Evolutionary conservation across 2,888 invertebrate species (phyloP), one percentile per base, ranked within the genome.

Genomic region (Hyposoter didymator): DNA sequence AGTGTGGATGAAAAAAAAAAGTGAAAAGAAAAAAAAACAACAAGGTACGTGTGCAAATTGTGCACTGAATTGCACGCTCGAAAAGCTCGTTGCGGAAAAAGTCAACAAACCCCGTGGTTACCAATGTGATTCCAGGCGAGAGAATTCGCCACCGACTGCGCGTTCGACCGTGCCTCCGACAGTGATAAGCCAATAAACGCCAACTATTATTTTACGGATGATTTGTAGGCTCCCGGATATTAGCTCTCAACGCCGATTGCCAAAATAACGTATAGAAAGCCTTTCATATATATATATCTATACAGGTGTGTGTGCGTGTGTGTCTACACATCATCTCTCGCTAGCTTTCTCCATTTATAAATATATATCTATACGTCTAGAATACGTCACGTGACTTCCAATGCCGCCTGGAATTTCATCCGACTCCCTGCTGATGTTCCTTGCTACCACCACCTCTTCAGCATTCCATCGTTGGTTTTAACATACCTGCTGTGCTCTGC

Each of bases 131-230:
- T 72, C 79, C 75, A 70, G 39, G 32, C 73, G 78, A 78, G 69
- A 75, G 69, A 69, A 74, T 39, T 70, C 69, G 47, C 72, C 85
- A 12, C 67, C 75, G 66, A 79, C 75, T 55, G 80, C 70, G 76
- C 82, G 79, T 74, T 82, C 74, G 73, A 84, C 80, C 86, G 83
- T 84, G 78, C 82, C 75, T 69, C 81, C 85, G 84, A 88, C 87
- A 87, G 83, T 87, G 87, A 88, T 87, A 87, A 87, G 86, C 88
- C 87, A 88, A 88, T 88, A 88, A 88, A 88, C 76, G 87, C 85
- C 85, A 85, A 83, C 86, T 86, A 88, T 87, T 88, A 87, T 88
- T 88, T 87, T 78, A 83, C 83, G 82, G 84, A 85, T 88, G 88
- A 87, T 88, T 88, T 87, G 87, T 87, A 84, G 86, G 76, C 84